Conservation (phyloP, 2,797 vertebrate species). For the Manis javanica region DNA sequence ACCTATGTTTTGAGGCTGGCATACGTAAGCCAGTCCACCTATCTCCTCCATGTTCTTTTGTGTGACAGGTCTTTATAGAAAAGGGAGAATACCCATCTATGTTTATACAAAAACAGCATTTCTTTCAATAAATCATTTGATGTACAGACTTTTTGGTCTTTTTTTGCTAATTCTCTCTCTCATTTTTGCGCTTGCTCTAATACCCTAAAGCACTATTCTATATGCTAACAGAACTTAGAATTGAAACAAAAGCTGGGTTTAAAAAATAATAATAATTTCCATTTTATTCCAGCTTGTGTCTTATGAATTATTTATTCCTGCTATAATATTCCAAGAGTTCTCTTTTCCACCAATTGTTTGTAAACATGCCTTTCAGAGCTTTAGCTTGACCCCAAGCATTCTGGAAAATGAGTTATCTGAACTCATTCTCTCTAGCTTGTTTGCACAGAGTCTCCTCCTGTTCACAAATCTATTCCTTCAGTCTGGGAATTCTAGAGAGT, state of each 20-base stretch:
- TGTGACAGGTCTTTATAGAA: not conserved
- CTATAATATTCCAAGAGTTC: not conserved
- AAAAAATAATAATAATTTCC: constrained; percentile 60
- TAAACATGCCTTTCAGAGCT: constrained; percentile 7
- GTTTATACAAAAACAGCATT: not conserved
- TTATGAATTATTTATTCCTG: constrained; percentile 60
- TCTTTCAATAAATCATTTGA: not conserved
- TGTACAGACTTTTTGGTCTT: not conserved
- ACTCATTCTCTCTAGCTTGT: not conserved
- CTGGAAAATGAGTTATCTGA: constrained; percentile 8
- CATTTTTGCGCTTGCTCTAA: not conserved
- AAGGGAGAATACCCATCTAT: accelerated
- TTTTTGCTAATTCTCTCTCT: not conserved
- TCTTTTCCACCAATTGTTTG: not conserved
- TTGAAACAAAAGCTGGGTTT: constrained; percentile 11
- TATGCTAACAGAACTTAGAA: not conserved
- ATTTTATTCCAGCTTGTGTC: constrained; percentile 18
- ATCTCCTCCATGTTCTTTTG: not conserved
- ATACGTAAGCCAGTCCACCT: not conserved
- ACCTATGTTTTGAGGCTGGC: not conserved
- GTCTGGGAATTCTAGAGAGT: not conserved
- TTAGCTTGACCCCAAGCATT: constrained; percentile 20
- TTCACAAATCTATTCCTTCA: not conserved
- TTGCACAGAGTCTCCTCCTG: not conserved
- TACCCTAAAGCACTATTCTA: not conserved